Evolutionary conservation across 2,888 invertebrate genomes (phyloP).

Genomic region (Melanostoma mellinum): DNA sequence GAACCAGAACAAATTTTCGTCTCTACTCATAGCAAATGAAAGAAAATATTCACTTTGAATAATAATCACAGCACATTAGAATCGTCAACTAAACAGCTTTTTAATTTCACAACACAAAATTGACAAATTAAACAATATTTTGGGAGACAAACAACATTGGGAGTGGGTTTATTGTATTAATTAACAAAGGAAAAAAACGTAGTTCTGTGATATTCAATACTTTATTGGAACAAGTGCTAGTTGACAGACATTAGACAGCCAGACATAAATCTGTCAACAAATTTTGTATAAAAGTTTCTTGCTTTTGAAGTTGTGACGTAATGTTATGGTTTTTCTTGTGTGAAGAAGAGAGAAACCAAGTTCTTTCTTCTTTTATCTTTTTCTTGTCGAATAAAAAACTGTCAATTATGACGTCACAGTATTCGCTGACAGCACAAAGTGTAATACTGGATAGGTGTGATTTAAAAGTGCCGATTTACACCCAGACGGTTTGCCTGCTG

Average conservation of each 20-base stretch:
- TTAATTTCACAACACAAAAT: not conserved
- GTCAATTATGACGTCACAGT: not conserved
- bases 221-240: no score
- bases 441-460: slow-evolving; percentile 16
- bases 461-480: no score
- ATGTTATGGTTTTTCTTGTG: no score
- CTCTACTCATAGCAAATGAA: slow-evolving; percentile 83
- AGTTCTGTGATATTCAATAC: no score
- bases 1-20: slow-evolving; percentile 91
- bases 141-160: not conserved
- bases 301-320: no score
- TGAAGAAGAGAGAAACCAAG: no score
- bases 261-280: no score
- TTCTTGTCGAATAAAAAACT: not conserved
- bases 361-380: not conserved
- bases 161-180: no score
- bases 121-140: not conserved
- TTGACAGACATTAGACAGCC: no score
- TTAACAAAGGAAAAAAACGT: no score
- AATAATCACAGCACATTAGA: not conserved
- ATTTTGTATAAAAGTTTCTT: no score
- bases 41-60: not conserved
- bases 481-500: no score
- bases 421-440: not conserved
- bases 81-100: not conserved